Evolutionary conservation across 2,888 invertebrate species (phyloP).

Genomic region (Brachyopa scutellaris): DNA sequence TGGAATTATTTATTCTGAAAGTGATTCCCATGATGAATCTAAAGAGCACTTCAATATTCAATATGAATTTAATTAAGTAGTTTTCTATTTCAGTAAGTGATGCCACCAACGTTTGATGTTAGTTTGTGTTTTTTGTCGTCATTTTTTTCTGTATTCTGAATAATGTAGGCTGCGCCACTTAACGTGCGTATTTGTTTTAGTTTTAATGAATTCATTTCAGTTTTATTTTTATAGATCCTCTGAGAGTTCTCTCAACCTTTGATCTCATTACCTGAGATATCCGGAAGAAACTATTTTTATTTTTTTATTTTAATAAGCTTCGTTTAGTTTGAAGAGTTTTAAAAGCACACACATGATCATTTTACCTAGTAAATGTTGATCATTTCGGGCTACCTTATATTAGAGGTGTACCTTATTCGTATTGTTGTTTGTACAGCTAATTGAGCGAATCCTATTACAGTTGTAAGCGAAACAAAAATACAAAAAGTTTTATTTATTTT

Average conservation of each 20-base stretch:
- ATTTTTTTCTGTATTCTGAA: constrained; percentile 1
- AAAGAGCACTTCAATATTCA: constrained; percentile 56
- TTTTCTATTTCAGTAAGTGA: constrained; percentile 70
- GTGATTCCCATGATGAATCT: constrained; percentile 55
- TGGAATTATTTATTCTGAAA: constrained; percentile 64
- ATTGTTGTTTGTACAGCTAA: constrained; percentile 66
- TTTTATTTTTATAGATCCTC: constrained; percentile 19
- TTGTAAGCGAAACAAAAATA: constrained; percentile 25
- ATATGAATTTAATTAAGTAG: constrained; percentile 62
- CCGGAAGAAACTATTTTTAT: constrained; percentile 25
- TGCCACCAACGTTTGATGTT: constrained; percentile 47
- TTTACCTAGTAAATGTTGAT: constrained; percentile 20
- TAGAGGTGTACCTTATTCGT: constrained; percentile 14
- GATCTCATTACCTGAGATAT: constrained; percentile 45
- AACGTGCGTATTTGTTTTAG: constrained; percentile 22
- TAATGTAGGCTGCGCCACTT: constrained; percentile 54
- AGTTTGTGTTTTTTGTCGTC: constrained; percentile 6
- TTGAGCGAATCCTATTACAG: constrained; percentile 66
- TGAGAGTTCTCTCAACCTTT: constrained; percentile 43
- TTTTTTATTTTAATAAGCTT: constrained; percentile 55
- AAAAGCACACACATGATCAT: constrained; percentile 13
- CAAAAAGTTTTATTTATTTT: constrained; percentile 40
- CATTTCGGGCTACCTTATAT: constrained; percentile 37
- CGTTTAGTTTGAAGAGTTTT: constrained; percentile 44
- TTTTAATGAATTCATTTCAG: constrained; percentile 20